These are phyloP conservation scores for Miniopterus natalensis DNA, from an alignment of 2,113 vertebrate species.

Conservation along the genomic window DNA sequence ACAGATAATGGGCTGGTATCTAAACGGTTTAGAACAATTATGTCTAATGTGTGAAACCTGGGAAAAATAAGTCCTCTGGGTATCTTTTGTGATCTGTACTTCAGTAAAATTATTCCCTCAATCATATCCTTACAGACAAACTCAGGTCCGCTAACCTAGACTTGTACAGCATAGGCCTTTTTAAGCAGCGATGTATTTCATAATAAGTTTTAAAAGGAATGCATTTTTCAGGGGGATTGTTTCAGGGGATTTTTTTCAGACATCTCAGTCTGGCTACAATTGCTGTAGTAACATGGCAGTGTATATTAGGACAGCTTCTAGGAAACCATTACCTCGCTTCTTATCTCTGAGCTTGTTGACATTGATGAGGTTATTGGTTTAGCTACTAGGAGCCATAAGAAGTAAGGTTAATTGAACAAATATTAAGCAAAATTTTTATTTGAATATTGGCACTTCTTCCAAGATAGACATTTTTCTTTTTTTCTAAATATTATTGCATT, in stretches of 20 bases:
- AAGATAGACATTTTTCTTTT: neutral
- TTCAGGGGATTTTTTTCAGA: slow-evolving; percentile 2
- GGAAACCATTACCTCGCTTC: neutral
- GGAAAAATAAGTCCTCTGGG: neutral
- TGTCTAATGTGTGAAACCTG: neutral
- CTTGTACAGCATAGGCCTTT: neutral
- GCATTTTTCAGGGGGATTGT: neutral
- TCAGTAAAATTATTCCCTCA: neutral
- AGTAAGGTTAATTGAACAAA: neutral
- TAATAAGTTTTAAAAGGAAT: neutral
- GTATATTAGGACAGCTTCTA: neutral
- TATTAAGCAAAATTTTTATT: slow-evolving; percentile 39
- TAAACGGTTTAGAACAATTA: neutral
- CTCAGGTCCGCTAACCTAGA: neutral
- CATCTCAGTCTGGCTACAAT: neutral
- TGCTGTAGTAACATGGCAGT: neutral
- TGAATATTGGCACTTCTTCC: slow-evolving; percentile 12
- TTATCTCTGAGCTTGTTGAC: neutral
- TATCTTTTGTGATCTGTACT: neutral
- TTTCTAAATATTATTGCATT: neutral
- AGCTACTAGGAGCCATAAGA: neutral
- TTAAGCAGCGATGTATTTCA: neutral
- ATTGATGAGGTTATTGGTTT: neutral
- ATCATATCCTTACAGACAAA: neutral
- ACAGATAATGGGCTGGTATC: neutral